Percentiles rank a stretch among this genome's conserved stretches.
These are phyloP conservation scores for Pseudorhiza aurosa DNA, from an alignment of 30 jellyfish, hydroid and myxozoan species.

Conservation along the genomic window DNA sequence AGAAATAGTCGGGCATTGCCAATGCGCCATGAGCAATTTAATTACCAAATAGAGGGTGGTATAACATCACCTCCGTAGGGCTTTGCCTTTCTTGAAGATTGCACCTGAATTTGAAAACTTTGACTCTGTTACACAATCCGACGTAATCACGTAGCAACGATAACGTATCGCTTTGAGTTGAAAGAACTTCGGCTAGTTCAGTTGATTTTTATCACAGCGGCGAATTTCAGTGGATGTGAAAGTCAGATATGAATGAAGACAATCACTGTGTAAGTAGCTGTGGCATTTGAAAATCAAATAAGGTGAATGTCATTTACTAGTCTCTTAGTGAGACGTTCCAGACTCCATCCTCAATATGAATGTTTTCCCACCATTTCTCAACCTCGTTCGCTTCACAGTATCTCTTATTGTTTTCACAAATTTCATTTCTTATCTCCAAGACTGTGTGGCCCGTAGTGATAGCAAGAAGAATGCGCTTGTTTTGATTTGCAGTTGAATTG, in stretches of 20 bases:
- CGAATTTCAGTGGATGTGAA: background rate
- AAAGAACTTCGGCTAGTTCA: too few species aligned
- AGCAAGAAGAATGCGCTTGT: background rate
- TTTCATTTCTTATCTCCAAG: slow-evolving; percentile 4
- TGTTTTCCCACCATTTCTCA: slow-evolving; percentile 3
- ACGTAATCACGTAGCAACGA: too few species aligned
- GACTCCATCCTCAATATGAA: background rate
- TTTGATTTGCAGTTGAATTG: background rate
- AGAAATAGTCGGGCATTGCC: too few species aligned
- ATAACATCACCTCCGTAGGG: too few species aligned
- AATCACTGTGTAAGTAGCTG: background rate
- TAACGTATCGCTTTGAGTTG: too few species aligned
- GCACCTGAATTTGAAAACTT: too few species aligned
- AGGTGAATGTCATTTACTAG: background rate
- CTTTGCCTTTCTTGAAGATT: too few species aligned
- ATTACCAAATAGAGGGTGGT: too few species aligned
- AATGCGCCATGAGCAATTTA: too few species aligned
- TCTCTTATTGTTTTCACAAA: background rate
- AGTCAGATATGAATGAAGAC: background rate
- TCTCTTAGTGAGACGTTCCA: background rate
- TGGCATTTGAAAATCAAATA: background rate
- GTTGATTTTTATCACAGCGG: background rate
- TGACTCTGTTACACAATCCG: too few species aligned
- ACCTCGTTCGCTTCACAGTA: background rate
- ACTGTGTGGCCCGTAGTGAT: background rate